phyloP scores from a whole-genome alignment of 2,888 invertebrate species.

The Flexamia atlantica region DNA sequence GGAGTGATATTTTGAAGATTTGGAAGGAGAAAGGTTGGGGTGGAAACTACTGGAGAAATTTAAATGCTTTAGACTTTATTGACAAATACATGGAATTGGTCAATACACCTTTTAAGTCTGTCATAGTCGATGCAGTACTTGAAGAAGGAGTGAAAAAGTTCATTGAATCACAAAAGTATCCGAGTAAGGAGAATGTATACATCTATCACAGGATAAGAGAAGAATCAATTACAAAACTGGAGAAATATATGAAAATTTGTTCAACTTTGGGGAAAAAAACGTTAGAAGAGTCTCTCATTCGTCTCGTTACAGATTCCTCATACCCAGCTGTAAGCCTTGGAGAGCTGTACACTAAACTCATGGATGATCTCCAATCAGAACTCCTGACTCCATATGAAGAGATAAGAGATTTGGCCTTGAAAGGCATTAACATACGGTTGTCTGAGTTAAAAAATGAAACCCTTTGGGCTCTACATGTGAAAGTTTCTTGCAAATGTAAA shows the following conservation, averaged over 20 bases:
- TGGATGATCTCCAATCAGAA: neutral
- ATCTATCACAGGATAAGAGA: neutral
- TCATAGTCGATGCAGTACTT: neutral
- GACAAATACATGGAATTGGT: neutral
- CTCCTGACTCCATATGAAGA: neutral
- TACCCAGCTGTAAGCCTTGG: neutral
- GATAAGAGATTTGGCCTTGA: neutral
- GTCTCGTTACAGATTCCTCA: neutral
- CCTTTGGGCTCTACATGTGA: neutral
- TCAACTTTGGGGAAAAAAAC: neutral
- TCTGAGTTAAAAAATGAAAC: neutral
- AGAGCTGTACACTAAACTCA: neutral
- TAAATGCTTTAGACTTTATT: neutral
- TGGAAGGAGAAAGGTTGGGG: neutral
- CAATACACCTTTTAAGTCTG: neutral
- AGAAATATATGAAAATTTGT: neutral
- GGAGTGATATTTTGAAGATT: neutral
- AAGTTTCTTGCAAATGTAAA: neutral
- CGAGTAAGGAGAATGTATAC: neutral
- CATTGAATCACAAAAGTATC: neutral
- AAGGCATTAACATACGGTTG: neutral
- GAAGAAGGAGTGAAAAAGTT: neutral
- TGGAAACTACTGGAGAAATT: neutral
- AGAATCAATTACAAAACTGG: neutral
- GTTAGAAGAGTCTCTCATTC: neutral